A percentile compares a stretch with the other conserved stretches of the same genome.
These are phyloP conservation scores for Noctuana brunneofusca DNA, from an alignment of 2,888 invertebrate species.

Conservation along the genomic window DNA sequence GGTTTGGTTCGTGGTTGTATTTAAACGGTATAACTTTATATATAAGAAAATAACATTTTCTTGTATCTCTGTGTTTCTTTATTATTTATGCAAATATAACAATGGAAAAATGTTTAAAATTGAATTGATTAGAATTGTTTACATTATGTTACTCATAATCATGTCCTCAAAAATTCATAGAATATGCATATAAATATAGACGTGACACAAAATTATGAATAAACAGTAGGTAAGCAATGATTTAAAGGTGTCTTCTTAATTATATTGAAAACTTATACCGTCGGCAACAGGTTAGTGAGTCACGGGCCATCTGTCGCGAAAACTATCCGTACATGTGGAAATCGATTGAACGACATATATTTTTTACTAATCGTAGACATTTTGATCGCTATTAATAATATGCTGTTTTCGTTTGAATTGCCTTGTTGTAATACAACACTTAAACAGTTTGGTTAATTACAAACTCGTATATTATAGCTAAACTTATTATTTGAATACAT, in stretches of 20 bases:
- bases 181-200: constrained; percentile 12
- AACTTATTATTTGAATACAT: constrained; percentile 45
- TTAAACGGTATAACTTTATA: too few relatives aligned
- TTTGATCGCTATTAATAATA: constrained; percentile 60
- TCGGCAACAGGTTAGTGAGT: constrained; percentile 74
- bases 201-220: constrained; percentile 39
- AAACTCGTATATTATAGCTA: constrained; percentile 37
- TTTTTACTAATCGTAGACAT: constrained; percentile 52
- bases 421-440: constrained; percentile 61
- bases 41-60: too few relatives aligned
- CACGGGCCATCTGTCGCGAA: constrained; percentile 78
- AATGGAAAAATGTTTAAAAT: too few relatives aligned
- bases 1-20: too few relatives aligned
- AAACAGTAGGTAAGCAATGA: constrained; percentile 44
- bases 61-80: too few relatives aligned
- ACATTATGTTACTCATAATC: neutral
- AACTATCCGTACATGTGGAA: constrained; percentile 73
- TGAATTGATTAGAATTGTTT: constrained; percentile 18
- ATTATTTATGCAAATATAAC: too few relatives aligned
- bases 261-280: constrained; percentile 64
- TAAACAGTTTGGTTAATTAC: constrained; percentile 43
- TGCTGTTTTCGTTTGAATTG: constrained; percentile 59
- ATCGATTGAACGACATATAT: constrained; percentile 60
- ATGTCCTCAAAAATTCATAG: constrained; percentile 5
- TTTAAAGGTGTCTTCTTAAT: constrained; percentile 66